Conservation (phyloP, 2,888 invertebrate genomes). For the Luffia ferchaultella region DNA sequence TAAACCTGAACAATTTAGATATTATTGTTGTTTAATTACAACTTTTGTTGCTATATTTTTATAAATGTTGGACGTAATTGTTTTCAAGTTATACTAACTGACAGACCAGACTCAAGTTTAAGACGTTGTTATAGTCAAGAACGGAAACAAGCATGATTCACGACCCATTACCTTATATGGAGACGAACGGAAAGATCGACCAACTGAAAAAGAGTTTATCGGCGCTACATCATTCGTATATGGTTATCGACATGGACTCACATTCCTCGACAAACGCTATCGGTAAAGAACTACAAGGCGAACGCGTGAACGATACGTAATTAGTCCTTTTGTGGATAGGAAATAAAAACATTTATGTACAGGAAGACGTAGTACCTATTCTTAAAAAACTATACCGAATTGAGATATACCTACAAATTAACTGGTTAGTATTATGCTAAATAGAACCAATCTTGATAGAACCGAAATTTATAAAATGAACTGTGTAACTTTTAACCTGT, state of each 20-base stretch:
- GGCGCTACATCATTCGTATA: slow-evolving; percentile 38
- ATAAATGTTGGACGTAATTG: too few species aligned
- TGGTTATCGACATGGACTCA: slow-evolving; percentile 35
- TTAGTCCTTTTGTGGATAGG: slow-evolving; percentile 28
- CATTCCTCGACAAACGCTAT: slow-evolving; percentile 19
- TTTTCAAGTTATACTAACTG: too few species aligned
- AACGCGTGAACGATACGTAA: slow-evolving; percentile 23
- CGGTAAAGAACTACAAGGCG: slow-evolving; percentile 27
- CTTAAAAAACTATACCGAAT: neutral
- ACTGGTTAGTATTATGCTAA: too few species aligned
- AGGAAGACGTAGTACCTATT: slow-evolving; percentile 15
- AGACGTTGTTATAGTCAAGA: too few species aligned
- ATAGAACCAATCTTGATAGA: too few species aligned
- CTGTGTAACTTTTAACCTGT: too few species aligned
- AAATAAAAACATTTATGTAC: slow-evolving; percentile 27
- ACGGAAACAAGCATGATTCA: neutral
- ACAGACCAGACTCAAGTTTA: too few species aligned
- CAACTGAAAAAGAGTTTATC: slow-evolving; percentile 30
- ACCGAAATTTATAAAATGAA: too few species aligned
- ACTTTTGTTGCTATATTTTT: too few species aligned
- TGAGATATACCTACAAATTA: slow-evolving; percentile 2
- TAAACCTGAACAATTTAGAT: too few species aligned
- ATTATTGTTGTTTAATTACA: too few species aligned
- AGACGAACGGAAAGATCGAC: slow-evolving; percentile 23
- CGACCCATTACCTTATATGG: slow-evolving; percentile 11